Percentiles rank a stretch among this genome's conserved stretches.
Evolutionary conservation across 2,797 vertebrate species (phyloP).

Genomic region (Anguilla anguilla): DNA sequence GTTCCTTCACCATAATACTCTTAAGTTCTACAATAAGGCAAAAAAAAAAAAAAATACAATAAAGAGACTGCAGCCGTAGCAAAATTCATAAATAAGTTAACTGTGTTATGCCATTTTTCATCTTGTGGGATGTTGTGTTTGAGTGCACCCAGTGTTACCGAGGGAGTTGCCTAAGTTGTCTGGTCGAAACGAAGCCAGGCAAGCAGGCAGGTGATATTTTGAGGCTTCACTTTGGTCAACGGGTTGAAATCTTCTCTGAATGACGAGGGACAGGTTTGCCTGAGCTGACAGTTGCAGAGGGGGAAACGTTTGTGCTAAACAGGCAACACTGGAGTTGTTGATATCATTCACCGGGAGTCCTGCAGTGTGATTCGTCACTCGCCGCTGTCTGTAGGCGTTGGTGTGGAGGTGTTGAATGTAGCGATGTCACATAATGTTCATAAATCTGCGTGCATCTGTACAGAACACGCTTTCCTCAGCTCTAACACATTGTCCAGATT

Average conservation of each 20-base stretch:
- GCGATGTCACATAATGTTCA: not conserved
- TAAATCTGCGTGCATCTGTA: not conserved
- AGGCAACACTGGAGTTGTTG: not conserved
- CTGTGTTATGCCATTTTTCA: not conserved
- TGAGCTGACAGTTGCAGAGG: not conserved
- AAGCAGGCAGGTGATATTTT: not conserved
- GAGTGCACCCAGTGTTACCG: too few relatives aligned
- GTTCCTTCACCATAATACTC: not conserved
- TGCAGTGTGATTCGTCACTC: not conserved
- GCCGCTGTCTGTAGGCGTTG: not conserved
- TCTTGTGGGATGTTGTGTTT: not conserved
- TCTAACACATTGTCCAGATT: not conserved
- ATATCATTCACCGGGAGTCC: not conserved
- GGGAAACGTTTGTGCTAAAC: not conserved
- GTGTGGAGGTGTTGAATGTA: constrained; percentile 22
- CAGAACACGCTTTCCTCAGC: not conserved
- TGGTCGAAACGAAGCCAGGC: not conserved
- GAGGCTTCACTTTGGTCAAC: not conserved
- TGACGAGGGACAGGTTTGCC: constrained; percentile 19
- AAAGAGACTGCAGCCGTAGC: not conserved
- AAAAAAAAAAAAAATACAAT: not conserved
- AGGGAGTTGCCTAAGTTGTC: not conserved
- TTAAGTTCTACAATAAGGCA: not conserved
- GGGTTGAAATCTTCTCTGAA: constrained; percentile 13
- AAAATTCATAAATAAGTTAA: not conserved